These are phyloP conservation scores for Halesus radiatus DNA, from an alignment of 1,140 invertebrate species.

Conservation along the genomic window DNA sequence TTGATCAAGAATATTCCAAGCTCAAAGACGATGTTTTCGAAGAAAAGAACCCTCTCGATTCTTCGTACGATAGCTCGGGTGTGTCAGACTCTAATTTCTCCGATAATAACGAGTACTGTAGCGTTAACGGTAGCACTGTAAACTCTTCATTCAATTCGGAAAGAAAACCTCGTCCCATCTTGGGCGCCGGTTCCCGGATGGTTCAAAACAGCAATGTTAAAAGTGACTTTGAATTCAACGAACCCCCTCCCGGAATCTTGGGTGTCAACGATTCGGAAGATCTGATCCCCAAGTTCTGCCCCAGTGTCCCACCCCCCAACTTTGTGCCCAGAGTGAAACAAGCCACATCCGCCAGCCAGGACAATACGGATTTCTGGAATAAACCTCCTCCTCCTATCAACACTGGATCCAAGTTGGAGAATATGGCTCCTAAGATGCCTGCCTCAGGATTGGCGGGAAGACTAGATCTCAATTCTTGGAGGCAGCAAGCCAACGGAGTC, in stretches of 20 bases:
- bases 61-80: slow-evolving; percentile 36
- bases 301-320: slow-evolving; percentile 49
- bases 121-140: neutral
- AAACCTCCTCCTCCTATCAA: slow-evolving; percentile 40
- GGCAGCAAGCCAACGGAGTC: slow-evolving; percentile 47
- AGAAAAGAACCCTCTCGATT: slow-evolving; percentile 22
- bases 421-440: neutral
- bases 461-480: slow-evolving; percentile 52
- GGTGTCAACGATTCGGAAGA: neutral
- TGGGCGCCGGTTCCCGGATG: slow-evolving; percentile 51
- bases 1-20: slow-evolving; percentile 28
- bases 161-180: slow-evolving; percentile 52
- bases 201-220: slow-evolving; percentile 26
- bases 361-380: slow-evolving; percentile 49
- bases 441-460: slow-evolving; percentile 18
- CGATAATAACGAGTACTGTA: slow-evolving; percentile 16
- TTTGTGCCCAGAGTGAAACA: slow-evolving; percentile 37
- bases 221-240: slow-evolving; percentile 37
- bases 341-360: slow-evolving; percentile 34
- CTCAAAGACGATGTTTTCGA: slow-evolving; percentile 52
- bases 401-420: slow-evolving; percentile 9
- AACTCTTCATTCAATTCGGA: slow-evolving; percentile 22
- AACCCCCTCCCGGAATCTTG: slow-evolving; percentile 17
- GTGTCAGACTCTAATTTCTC: slow-evolving; percentile 41
- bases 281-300: slow-evolving; percentile 50